Percentiles rank a stretch among this genome's conserved stretches.
These are phyloP conservation scores for Phrynocephalus forsythii DNA, from an alignment of 2,797 vertebrate species.

Conservation along the genomic window DNA sequence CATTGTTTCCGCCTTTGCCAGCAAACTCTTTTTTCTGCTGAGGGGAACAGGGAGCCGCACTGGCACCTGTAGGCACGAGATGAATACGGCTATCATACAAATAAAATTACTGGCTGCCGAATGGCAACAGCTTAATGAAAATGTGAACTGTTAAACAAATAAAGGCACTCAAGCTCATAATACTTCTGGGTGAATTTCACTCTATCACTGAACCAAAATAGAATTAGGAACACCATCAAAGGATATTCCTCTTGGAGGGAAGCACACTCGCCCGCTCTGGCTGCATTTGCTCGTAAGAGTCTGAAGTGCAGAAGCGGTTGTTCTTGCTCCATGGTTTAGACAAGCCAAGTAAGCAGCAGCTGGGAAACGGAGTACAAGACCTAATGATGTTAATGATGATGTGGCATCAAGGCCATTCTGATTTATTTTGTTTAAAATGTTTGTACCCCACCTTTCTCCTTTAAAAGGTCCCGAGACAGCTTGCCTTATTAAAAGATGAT, in stretches of 20 bases:
- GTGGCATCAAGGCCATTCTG: no score
- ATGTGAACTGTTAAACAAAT: slow-evolving; percentile 76
- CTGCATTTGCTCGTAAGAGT: slow-evolving; percentile 10
- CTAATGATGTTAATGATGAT: no score
- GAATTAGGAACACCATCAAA: slow-evolving; percentile 54
- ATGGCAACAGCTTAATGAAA: slow-evolving; percentile 75
- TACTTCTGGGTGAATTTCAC: slow-evolving; percentile 65
- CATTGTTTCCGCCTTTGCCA: not conserved
- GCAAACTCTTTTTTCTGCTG: slow-evolving; percentile 41
- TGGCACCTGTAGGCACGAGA: slow-evolving; percentile 35
- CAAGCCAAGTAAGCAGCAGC: not conserved
- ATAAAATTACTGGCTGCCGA: slow-evolving; percentile 71
- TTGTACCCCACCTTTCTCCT: no score
- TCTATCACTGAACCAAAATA: slow-evolving; percentile 67
- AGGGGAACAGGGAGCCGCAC: slow-evolving; percentile 31
- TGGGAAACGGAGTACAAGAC: slow-evolving; percentile 3
- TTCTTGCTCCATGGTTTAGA: not conserved
- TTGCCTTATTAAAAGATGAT: no score
- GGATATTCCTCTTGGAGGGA: slow-evolving; percentile 30
- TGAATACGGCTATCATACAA: slow-evolving; percentile 70
- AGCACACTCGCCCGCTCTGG: not conserved
- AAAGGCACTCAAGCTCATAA: slow-evolving; percentile 71
- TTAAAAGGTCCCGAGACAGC: no score
- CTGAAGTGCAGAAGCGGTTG: not conserved
- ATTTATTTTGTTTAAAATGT: no score